These are phyloP conservation scores for Berghia stephanieae DNA, from an alignment of 1,140 invertebrate species.

Conservation along the genomic window DNA sequence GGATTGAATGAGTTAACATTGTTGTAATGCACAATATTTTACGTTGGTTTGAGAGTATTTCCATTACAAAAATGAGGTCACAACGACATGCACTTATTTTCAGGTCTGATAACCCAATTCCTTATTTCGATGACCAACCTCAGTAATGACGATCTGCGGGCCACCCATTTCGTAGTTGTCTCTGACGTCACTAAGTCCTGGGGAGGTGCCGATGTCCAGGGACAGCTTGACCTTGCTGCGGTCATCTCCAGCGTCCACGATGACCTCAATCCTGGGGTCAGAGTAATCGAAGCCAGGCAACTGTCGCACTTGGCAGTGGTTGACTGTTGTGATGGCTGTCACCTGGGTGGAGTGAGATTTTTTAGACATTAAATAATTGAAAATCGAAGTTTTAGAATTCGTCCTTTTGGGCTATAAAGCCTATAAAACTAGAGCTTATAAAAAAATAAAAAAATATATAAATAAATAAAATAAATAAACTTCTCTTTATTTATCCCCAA, in stretches of 20 bases:
- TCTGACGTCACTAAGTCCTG: conserved; percentile 42
- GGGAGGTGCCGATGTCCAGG: conserved; percentile 39
- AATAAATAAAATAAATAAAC: no score
- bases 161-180: conserved; percentile 38
- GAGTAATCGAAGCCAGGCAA: conserved; percentile 39
- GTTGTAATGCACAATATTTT: no score
- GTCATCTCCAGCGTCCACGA: conserved; percentile 41
- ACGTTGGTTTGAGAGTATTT: no score
- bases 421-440: not conserved
- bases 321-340: no score
- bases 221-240: conserved; percentile 38
- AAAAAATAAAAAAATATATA: no score
- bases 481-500: no score
- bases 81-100: no score
- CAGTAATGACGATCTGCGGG: conserved; percentile 33
- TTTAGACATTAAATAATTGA: not conserved
- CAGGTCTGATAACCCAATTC: no score
- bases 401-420: not conserved
- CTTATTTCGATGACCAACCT: no score
- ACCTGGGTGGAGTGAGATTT: not conserved
- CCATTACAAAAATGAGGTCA: no score
- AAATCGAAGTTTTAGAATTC: not conserved
- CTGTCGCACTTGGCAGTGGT: conserved; percentile 37
- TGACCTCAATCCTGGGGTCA: conserved; percentile 41
- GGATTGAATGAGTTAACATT: no score